phyloP scores from a whole-genome alignment of 2,888 invertebrate species.

The Dichetophora obliterata region DNA sequence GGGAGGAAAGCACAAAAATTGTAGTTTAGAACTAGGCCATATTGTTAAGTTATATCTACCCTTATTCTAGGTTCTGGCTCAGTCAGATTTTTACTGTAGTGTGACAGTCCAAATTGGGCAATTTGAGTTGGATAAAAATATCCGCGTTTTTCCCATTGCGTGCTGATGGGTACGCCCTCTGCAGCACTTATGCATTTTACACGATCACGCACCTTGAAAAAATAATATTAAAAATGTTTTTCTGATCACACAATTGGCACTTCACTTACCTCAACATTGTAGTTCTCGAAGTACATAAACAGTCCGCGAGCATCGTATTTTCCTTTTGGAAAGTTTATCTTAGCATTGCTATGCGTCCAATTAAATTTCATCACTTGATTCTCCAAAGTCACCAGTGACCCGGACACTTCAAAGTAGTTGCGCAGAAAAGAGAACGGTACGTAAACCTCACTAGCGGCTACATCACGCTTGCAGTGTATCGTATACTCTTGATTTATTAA shows the following conservation, averaged over 20 bases:
- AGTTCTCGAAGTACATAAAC: slow-evolving; percentile 97
- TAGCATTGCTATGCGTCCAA: slow-evolving; percentile 95
- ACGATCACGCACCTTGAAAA: slow-evolving; percentile 78
- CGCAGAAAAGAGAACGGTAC: slow-evolving; percentile 93
- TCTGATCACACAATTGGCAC: neutral
- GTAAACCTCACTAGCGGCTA: slow-evolving; percentile 82
- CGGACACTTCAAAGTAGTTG: slow-evolving; percentile 95
- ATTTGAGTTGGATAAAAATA: slow-evolving; percentile 99
- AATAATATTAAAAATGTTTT: neutral
- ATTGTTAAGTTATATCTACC: slow-evolving; percentile 51
- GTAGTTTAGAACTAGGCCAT: too few relatives aligned
- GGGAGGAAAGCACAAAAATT: neutral
- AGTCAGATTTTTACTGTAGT: slow-evolving; percentile 94
- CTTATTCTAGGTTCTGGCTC: slow-evolving; percentile 84
- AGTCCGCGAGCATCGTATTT: slow-evolving; percentile 91
- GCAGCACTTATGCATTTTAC: slow-evolving; percentile 96
- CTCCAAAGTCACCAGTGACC: slow-evolving; percentile 74
- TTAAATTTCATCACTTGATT: slow-evolving; percentile 81
- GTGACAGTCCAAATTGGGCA: slow-evolving; percentile 96
- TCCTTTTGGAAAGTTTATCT: slow-evolving; percentile 88
- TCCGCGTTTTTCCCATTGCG: slow-evolving; percentile 95
- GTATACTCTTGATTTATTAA: slow-evolving; percentile 89
- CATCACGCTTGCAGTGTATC: slow-evolving; percentile 82
- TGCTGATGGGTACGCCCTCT: slow-evolving; percentile 95
- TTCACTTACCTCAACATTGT: slow-evolving; percentile 87